Evolutionary conservation across 1,140 invertebrate genomes (phyloP).

Genomic region (Papilio xuthus): DNA sequence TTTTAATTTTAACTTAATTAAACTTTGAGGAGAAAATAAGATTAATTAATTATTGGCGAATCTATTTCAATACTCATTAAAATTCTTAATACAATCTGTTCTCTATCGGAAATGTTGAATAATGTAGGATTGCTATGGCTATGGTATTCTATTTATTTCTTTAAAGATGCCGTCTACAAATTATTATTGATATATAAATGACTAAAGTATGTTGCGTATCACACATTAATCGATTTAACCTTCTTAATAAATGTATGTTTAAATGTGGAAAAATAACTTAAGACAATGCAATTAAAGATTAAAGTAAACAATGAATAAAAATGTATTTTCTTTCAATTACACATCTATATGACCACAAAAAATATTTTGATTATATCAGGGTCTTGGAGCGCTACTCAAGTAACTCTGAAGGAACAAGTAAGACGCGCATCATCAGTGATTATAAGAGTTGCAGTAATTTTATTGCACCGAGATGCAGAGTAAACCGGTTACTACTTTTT

Average conservation of each 20-base stretch:
- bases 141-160: not conserved
- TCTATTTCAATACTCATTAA: no score
- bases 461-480: conserved; percentile 45
- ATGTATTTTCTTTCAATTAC: not conserved
- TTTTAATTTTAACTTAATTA: no score
- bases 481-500: conserved; percentile 51
- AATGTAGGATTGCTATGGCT: not conserved
- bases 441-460: conserved; percentile 40
- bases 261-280: not conserved
- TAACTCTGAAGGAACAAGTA: not conserved
- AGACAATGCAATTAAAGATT: conserved; percentile 13
- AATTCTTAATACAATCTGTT: not conserved
- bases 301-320: not conserved
- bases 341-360: not conserved
- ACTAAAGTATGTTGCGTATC: not conserved
- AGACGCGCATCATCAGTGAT: conserved; percentile 32
- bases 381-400: conserved; percentile 1
- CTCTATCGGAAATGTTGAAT: not conserved
- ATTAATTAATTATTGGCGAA: not conserved
- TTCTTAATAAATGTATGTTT: not conserved
- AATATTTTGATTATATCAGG: conserved; percentile 19
- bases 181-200: not conserved
- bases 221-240: not conserved
- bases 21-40: not conserved
- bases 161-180: not conserved